Evolutionary conservation across 2,888 invertebrate species (phyloP), one percentile per base, ranked within the genome.

Genomic region (Parochlus steinenii): DNA sequence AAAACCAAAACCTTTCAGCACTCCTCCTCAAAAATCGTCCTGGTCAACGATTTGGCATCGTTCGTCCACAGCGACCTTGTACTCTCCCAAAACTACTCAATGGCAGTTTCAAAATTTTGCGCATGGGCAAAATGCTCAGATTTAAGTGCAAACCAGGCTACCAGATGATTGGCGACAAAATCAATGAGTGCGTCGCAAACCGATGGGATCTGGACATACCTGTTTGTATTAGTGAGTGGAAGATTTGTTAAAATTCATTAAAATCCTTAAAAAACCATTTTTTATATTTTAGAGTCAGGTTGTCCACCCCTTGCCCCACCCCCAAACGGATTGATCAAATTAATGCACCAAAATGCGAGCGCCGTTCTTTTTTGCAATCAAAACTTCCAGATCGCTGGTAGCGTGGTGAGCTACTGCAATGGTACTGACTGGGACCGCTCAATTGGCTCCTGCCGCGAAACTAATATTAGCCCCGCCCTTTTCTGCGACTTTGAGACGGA

Each of bases 351-450:
- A 1, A 65, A 67, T 0, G 69, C 73, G 0, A 68, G 70, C 47
- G 51, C 74, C 2, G 62, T 67, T 39, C 69, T 74, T 40, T 70
- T 70, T 48, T 86, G 86, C 49, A 55, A 69, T 33, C 68, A 75
- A 0, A 71, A 70, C 1, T 73, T 66, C 49, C 51, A 56, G 17
- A 52, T 77, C 14, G 55, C 63, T 0, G 82, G 82, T 0, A 63
- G 68, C 0, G 44, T 62, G 0, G 61, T 60, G 2, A 56, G 77
- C n/a, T 79, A 69, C 50, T 86, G 86, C 51, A 68, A 82, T 46
- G 82, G 82, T 1, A 46, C 41, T 2, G 49, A 48, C 1, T 86
- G 85, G 85, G 80, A 77, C 47, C 64, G 64, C 1, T 67, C 69
- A 0, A 48, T 63, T 3, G 83, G 85, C 1, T 50, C 47, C 8